A percentile compares a stretch with the other conserved stretches of the same genome.
Conservation (phyloP, 2,888 invertebrate species). For the Pyrgus malvae region DNA sequence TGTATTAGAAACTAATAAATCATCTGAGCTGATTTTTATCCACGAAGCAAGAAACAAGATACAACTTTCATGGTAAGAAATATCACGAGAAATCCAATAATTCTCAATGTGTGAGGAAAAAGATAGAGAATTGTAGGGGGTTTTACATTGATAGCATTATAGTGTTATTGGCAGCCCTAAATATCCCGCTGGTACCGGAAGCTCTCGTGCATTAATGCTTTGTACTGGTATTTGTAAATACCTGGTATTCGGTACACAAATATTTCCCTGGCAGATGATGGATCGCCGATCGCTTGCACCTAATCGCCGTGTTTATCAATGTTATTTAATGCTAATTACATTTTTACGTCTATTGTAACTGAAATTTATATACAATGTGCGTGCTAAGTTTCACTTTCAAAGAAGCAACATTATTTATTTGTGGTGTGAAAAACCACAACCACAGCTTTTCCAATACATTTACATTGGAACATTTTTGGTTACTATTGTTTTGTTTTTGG, state of each 20-base stretch:
- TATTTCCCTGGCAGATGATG: slow-evolving; percentile 68
- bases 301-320: slow-evolving; percentile 61
- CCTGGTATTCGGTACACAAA: slow-evolving; percentile 42
- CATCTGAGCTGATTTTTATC: too few species aligned
- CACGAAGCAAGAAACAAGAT: too few species aligned
- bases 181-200: slow-evolving; percentile 12
- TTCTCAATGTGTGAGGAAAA: too few species aligned
- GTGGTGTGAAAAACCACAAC: too few species aligned
- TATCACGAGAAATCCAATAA: too few species aligned
- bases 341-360: slow-evolving; percentile 14
- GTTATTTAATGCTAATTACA: slow-evolving; percentile 52
- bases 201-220: slow-evolving; percentile 21
- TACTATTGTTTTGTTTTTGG: too few species aligned
- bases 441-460: too few species aligned
- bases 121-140: too few species aligned
- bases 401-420: background rate
- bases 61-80: too few species aligned
- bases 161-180: slow-evolving; percentile 23
- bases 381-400: background rate
- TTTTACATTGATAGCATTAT: too few species aligned
- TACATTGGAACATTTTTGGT: too few species aligned
- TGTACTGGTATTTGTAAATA: slow-evolving; percentile 28
- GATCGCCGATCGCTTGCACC: slow-evolving; percentile 49
- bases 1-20: too few species aligned
- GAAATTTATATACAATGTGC: slow-evolving; percentile 4